Conservation (phyloP, 1,140 invertebrate species). For the Hirudo medicinalis region DNA sequence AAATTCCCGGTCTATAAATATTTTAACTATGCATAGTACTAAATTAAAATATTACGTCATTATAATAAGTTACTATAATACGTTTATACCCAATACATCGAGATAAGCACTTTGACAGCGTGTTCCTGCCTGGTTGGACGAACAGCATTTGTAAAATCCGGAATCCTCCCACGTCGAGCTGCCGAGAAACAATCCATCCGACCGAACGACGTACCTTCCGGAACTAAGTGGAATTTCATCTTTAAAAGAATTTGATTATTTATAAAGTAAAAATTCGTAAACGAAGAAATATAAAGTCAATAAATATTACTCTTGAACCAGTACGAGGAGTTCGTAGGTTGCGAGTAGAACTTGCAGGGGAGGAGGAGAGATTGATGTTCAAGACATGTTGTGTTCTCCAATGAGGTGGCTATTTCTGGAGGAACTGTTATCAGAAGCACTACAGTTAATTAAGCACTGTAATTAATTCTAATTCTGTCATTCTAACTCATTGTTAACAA, state of each 20-base stretch:
- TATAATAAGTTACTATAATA: not conserved
- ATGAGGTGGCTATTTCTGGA: no score
- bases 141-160: not conserved
- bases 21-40: not conserved
- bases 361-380: not conserved
- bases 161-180: not conserved
- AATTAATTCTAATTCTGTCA: no score
- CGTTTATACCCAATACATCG: not conserved
- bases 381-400: not conserved
- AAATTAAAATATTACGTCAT: no score
- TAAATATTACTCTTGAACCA: not conserved
- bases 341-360: not conserved
- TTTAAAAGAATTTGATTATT: no score
- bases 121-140: not conserved
- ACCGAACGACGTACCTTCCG: no score
- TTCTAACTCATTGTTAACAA: no score
- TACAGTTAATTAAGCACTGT: no score
- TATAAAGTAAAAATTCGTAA: no score
- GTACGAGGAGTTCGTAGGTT: not conserved
- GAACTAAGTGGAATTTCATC: no score
- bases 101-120: conserved; percentile 2
- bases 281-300: no score
- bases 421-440: no score
- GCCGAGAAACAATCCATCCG: not conserved
- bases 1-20: not conserved